Conservation (phyloP, 2,888 invertebrate genomes). For the Entomobrya proxima region DNA sequence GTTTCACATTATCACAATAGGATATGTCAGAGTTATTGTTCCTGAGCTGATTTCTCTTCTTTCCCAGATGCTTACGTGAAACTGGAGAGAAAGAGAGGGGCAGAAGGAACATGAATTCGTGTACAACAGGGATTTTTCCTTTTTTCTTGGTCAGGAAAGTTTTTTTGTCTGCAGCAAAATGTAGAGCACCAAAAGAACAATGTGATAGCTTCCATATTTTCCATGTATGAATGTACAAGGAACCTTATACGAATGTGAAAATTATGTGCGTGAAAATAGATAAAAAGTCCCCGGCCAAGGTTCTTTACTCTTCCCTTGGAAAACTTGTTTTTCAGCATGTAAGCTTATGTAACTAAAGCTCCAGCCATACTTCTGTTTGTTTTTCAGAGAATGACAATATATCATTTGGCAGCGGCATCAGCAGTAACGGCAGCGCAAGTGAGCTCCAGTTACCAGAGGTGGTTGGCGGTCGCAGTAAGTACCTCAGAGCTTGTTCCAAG, state of each 20-base stretch:
- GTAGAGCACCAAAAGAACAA: neutral
- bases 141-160: neutral
- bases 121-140: constrained; percentile 41
- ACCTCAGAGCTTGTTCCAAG: constrained; percentile 69
- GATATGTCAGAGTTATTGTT: constrained; percentile 46
- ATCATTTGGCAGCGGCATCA: constrained; percentile 48
- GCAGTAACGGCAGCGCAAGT: neutral
- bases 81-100: neutral
- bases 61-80: neutral
- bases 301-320: neutral
- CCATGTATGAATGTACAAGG: too few species aligned
- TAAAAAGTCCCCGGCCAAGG: neutral
- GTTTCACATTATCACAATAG: constrained; percentile 35
- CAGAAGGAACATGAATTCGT: constrained; percentile 21
- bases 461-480: constrained; percentile 69
- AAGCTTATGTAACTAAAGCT: constrained; percentile 15
- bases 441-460: constrained; percentile 66
- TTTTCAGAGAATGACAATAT: constrained; percentile 59
- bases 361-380: constrained; percentile 26
- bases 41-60: constrained; percentile 30
- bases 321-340: neutral
- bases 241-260: neutral
- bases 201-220: neutral
- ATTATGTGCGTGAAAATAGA: constrained; percentile 31
- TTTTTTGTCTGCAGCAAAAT: constrained; percentile 10